Evolutionary conservation across 2,113 vertebrate species (phyloP), one percentile per base, ranked within the genome.

Genomic region (Riparia riparia): DNA sequence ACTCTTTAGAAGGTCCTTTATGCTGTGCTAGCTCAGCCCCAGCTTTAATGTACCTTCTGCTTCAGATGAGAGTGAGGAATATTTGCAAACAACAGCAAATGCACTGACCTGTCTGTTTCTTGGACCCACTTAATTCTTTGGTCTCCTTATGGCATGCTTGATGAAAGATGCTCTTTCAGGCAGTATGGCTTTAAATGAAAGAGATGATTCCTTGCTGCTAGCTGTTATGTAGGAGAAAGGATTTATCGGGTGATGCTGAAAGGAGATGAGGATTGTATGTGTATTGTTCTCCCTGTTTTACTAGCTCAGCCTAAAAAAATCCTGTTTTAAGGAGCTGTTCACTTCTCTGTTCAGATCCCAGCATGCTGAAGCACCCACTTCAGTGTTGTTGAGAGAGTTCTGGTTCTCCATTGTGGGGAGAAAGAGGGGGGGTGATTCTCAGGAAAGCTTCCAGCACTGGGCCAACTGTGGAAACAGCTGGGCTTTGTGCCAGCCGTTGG

Each of bases 391-490:
- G 82, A 89, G 81, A 89, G 81, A 92, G 82, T 82, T 94, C 68
- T 60, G 25, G 28, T 45, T 74, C 60, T 95, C 41, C 82, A 34
- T 82, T 54, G 19, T 24, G 51, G 65, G 72, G 39, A n/a, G 58
- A 50, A 70, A 22, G 26, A 17, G 63, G 49, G 37, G 37, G 41
- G 49, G 25, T 25, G 50, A 82, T 90, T 92, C 73, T 83, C 77
- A 84, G 94, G 87, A 95, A 89, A 79, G 71, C 78, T 95, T 91
- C 95, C 94, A 95, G 74, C 42, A 5, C 61, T 47, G 61, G 73
- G 42, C 76, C 53, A 54, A 50, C 74, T 91, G 64, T 94, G 89
- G 92, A 86, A 96, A 86, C 47, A 89, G 53, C 70, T 29, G 42
- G 90, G 92, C 95, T 76, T 47, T 68, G 50, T 93, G 93, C 88